These are phyloP conservation scores for Dolichoris vasculosae DNA, from an alignment of 1,140 invertebrate genomes.

Conservation along the genomic window DNA sequence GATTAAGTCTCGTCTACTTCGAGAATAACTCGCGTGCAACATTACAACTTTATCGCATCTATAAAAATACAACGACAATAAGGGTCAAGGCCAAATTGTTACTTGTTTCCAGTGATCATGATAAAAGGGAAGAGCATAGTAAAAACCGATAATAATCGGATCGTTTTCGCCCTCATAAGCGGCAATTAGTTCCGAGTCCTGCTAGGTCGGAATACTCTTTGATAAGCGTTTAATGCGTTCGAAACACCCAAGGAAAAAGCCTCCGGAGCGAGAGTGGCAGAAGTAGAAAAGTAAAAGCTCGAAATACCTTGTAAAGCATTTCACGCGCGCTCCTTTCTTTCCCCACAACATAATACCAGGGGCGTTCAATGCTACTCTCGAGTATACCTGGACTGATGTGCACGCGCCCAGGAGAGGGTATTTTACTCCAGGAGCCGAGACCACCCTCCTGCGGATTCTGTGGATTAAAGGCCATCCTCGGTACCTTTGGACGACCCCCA, in stretches of 20 bases:
- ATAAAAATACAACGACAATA: neutral
- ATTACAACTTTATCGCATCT: neutral
- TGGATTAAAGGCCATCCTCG: neutral
- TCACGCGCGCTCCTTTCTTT: neutral
- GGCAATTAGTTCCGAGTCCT: slow-evolving; percentile 41
- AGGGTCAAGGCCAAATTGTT: neutral
- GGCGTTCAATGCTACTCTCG: neutral
- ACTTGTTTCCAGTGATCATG: neutral
- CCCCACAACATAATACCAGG: too few relatives aligned
- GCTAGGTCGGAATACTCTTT: slow-evolving; percentile 30
- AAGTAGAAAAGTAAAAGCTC: too few relatives aligned
- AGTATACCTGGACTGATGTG: neutral
- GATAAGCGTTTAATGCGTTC: slow-evolving; percentile 17
- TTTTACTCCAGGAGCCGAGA: neutral
- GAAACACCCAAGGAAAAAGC: neutral
- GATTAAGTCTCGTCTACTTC: too few relatives aligned
- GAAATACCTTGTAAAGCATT: slow-evolving; percentile 7
- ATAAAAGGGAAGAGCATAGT: neutral
- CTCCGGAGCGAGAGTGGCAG: neutral
- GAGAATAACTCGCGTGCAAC: neutral
- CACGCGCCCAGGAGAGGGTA: neutral
- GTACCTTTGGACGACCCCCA: neutral
- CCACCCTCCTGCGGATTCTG: slow-evolving; percentile 43
- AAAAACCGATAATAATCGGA: neutral
- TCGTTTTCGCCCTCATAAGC: neutral